Percentiles rank a stretch among this genome's conserved stretches.
Evolutionary conservation across 2,113 vertebrate genomes (phyloP).

Genomic region (Gadus macrocephalus): DNA sequence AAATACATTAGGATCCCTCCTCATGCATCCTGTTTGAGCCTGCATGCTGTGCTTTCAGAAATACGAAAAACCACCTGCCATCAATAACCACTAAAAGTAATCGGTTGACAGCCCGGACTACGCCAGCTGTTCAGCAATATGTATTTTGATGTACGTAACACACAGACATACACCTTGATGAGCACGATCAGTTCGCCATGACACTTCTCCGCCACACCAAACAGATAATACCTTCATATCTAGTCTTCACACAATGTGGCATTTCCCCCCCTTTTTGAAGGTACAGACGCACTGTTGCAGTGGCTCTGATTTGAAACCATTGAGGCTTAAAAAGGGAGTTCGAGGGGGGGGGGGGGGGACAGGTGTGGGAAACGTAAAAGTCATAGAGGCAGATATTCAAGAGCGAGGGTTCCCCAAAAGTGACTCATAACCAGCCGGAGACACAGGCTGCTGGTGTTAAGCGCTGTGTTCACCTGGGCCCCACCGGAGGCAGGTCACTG

Average conservation of each 20-base stretch:
- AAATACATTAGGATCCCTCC: no score
- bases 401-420: constrained; percentile 38
- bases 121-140: neutral
- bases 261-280: constrained; percentile 64
- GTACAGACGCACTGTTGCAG: constrained; percentile 63
- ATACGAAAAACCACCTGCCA: no score
- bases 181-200: constrained; percentile 25
- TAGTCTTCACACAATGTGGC: constrained; percentile 64
- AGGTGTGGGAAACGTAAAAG: constrained; percentile 54
- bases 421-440: constrained; percentile 21
- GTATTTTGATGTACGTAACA: constrained; percentile 6
- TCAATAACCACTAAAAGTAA: no score
- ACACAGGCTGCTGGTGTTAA: constrained; percentile 8
- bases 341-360: constrained; percentile 8
- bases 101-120: no score
- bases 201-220: constrained; percentile 43
- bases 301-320: constrained; percentile 64
- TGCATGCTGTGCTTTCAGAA: no score
- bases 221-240: constrained; percentile 26
- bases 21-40: no score
- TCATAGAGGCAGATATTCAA: constrained; percentile 37
- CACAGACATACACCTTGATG: constrained; percentile 15
- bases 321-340: constrained; percentile 46
- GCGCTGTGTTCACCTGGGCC: constrained; percentile 7
- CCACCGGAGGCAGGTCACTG: constrained; percentile 11